phyloP scores from a whole-genome alignment of 2,888 invertebrate species.

The Tachina lurida region DNA sequence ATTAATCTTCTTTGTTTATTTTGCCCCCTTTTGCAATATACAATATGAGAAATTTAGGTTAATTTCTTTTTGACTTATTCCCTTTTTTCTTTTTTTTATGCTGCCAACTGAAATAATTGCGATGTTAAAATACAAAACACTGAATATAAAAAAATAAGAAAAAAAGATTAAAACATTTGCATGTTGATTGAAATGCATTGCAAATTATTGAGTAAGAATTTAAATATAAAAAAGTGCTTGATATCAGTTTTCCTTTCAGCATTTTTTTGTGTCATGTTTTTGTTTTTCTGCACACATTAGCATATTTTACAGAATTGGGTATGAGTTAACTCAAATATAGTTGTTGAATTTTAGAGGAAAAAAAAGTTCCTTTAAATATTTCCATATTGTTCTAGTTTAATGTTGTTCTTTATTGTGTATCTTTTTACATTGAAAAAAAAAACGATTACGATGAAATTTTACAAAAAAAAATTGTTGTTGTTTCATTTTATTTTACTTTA shows the following conservation, averaged over 20 bases:
- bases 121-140: conserved; percentile 14
- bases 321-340: conserved; percentile 15
- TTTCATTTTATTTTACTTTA: background rate
- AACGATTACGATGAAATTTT: background rate
- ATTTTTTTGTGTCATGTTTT: background rate
- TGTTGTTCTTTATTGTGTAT: background rate
- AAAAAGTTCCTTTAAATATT: background rate
- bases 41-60: conserved; percentile 3
- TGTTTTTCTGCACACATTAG: conserved; percentile 25
- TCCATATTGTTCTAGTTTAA: conserved; percentile 33
- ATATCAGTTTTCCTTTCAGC: conserved; percentile 30
- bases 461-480: background rate
- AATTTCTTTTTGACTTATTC: background rate
- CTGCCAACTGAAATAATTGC: conserved; percentile 29
- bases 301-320: conserved; percentile 4
- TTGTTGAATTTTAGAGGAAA: conserved; percentile 23
- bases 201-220: conserved; percentile 44
- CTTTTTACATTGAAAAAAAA: conserved; percentile 24
- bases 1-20: background rate
- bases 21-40: background rate
- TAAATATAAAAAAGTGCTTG: conserved; percentile 2
- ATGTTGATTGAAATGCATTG: conserved; percentile 46
- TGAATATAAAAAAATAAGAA: background rate
- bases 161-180: conserved; percentile 35
- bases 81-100: background rate